Evolutionary conservation across 2,888 invertebrate genomes (phyloP), one percentile per base, ranked within the genome.

Genomic region (Ichneumon xanthorius): DNA sequence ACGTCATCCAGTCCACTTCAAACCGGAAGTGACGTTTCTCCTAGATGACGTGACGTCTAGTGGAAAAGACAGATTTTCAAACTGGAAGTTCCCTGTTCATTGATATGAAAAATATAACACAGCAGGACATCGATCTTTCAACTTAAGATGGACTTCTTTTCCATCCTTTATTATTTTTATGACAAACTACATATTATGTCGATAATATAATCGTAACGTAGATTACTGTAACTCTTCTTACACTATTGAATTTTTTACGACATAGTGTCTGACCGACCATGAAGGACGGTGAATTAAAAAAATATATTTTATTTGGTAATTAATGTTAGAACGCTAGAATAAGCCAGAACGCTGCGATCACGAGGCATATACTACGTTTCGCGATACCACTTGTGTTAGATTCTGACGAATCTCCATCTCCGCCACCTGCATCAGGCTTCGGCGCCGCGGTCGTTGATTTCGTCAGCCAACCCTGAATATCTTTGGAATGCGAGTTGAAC

Each of bases 381-480:
- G 22, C 37, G 33, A 53, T 48, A 4, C n/a, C 61, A 33, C 77
- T 73, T 16, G 73, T 70, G 50, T 61, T 22, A 2, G 68, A 50
- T 6, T 78, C 14, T 22, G 40, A 19, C 2, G 71, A 4, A 11
- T 11, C 40, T 40, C 2, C 40, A 40, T 16, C 45, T 5, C 37
- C 16, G 14, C n/a, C 22, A 50, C 26, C 37, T 3, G 14, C 55
- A 48, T 16, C 55, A 7, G 65, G 1, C 19, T 67, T 40, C 40
- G 79, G 50, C 26, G 6, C 0, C 5, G 45, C 53, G 1, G 7
- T n/a, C 19, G 58, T 26, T 14, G 48, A 30, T 71, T 68, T 58
- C 14, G 37, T 45, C 3, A 90, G 53, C 87, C 87, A 89, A 3
- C 14, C 9, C 9, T 87, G 22, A 65, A 89, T 89, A 9, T 11